phyloP scores from a whole-genome alignment of 2,797 vertebrate species.

The Acestrorhynchus altus region DNA sequence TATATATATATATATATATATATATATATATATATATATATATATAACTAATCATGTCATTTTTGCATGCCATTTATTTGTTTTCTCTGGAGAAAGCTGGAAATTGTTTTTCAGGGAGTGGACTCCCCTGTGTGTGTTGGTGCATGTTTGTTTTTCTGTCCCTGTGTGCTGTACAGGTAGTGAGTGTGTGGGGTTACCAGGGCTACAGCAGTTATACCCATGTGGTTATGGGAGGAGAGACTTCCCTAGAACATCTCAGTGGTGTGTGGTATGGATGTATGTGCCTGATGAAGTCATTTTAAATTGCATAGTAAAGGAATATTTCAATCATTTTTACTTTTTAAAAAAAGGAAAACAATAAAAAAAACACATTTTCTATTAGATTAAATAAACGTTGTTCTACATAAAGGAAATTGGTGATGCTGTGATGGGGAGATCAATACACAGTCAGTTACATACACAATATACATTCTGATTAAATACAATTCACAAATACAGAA shows the following conservation, averaged over 20 bases:
- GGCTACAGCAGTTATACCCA: conserved; percentile 21
- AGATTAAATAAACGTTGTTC: no score
- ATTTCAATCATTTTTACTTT: background rate
- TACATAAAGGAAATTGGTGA: no score
- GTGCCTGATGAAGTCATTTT: background rate
- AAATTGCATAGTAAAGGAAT: background rate
- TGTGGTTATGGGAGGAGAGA: conserved; percentile 22
- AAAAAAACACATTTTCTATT: no score
- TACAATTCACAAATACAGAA: no score
- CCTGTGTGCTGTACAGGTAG: conserved; percentile 11
- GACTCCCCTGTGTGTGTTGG: background rate
- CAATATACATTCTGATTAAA: no score
- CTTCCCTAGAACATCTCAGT: conserved; percentile 5
- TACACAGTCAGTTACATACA: no score
- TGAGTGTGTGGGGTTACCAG: conserved; percentile 42
- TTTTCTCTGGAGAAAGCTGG: background rate
- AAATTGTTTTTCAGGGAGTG: conserved; percentile 26
- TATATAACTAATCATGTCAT: no score
- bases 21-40: no score
- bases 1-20: no score
- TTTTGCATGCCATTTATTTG: no score
- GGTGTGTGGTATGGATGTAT: background rate
- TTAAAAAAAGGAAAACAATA: no score
- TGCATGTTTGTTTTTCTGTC: background rate
- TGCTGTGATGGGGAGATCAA: no score